Percentiles rank a stretch among this genome's conserved stretches.
Conservation (phyloP, 2,113 vertebrate species). For the Hirundichthys speculiger region DNA sequence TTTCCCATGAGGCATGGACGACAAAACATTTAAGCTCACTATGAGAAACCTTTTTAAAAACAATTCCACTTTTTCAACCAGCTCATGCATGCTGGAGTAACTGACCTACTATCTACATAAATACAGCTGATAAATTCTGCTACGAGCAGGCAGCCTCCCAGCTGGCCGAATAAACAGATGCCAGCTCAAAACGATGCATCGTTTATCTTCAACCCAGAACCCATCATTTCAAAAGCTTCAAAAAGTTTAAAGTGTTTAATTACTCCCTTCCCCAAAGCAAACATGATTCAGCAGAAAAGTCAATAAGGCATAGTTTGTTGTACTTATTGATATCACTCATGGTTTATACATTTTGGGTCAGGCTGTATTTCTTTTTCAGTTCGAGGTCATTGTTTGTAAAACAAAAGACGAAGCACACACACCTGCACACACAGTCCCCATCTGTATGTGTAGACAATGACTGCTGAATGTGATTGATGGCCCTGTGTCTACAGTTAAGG, state of each 20-base stretch:
- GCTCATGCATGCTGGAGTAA: too few species aligned
- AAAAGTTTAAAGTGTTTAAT: neutral
- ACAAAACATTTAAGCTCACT: neutral
- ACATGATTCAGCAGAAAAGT: conserved; percentile 5
- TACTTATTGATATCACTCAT: conserved; percentile 19
- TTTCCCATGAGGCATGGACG: neutral
- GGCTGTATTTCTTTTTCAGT: conserved; percentile 14
- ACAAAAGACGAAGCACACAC: neutral
- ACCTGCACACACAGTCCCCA: conserved; percentile 10
- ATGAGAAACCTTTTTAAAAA: too few species aligned
- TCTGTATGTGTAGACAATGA: conserved; percentile 31
- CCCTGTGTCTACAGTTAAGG: conserved; percentile 70
- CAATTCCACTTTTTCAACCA: too few species aligned
- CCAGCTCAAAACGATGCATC: neutral
- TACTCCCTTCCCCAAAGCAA: neutral
- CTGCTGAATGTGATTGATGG: conserved; percentile 73
- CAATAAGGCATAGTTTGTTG: conserved; percentile 17
- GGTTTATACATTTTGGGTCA: conserved; percentile 13
- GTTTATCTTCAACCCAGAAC: neutral
- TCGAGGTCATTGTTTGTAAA: conserved; percentile 3
- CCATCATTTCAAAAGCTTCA: conserved; percentile 1
- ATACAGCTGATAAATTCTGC: too few species aligned
- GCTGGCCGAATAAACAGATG: too few species aligned
- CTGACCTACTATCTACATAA: too few species aligned
- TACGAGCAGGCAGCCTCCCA: too few species aligned